Evolutionary conservation across 2,113 vertebrate species (phyloP).

Genomic region (Oryzias curvinotus): DNA sequence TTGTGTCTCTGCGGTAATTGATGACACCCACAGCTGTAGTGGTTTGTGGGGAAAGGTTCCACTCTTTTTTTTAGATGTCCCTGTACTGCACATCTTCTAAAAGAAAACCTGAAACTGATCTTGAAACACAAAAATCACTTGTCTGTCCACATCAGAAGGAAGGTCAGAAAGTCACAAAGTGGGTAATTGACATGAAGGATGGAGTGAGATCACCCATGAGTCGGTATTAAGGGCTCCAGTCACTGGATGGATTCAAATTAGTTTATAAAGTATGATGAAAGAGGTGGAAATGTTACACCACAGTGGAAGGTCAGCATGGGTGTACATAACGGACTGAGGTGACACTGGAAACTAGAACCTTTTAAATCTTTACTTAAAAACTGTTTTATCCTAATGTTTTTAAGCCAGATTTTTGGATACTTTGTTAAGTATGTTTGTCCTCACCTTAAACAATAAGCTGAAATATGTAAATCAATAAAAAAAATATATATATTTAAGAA

Average conservation of each 20-base stretch:
- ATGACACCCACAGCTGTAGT: constrained; percentile 12
- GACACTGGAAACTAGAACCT: background rate
- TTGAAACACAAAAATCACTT: constrained; percentile 50
- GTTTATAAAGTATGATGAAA: constrained; percentile 5
- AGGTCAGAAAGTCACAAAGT: constrained; percentile 22
- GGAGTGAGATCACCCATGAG: constrained; percentile 10
- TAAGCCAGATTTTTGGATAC: no score
- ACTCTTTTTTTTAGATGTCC: constrained; percentile 53
- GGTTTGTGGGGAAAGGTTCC: constrained; percentile 62
- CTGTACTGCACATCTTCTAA: constrained; percentile 45
- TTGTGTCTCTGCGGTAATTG: constrained; percentile 1
- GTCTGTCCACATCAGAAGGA: constrained; percentile 48
- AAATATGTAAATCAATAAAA: no score
- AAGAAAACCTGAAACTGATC: constrained; percentile 29
- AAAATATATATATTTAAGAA: no score
- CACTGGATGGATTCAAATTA: constrained; percentile 3
- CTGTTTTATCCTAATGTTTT: no score
- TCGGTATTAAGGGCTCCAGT: background rate
- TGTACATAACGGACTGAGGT: constrained; percentile 16
- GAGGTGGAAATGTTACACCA: constrained; percentile 37
- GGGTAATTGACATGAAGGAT: background rate
- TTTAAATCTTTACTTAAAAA: background rate
- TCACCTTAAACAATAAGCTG: no score
- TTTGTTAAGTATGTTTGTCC: no score
- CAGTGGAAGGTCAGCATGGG: constrained; percentile 26